phyloP scores from a whole-genome alignment of 2,113 vertebrate genomes.

The Alectura lathami region DNA sequence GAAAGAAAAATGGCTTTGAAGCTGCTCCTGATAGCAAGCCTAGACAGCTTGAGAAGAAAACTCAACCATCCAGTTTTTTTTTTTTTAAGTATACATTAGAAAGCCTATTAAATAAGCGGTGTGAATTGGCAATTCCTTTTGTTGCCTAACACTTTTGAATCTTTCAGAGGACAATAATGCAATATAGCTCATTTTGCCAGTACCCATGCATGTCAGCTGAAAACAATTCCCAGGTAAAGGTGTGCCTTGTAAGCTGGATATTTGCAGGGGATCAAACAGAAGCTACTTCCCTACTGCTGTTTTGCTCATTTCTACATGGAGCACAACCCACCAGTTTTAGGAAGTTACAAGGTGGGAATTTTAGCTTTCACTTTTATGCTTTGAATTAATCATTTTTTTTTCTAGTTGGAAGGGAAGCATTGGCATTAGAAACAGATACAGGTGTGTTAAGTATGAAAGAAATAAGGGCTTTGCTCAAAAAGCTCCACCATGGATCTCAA shows the following conservation, averaged over 20 bases:
- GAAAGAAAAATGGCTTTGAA: slow-evolving; percentile 71
- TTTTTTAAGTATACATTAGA: slow-evolving; percentile 8
- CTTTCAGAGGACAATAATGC: slow-evolving; percentile 18
- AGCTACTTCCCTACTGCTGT: background rate
- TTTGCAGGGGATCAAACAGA: background rate
- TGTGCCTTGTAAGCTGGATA: background rate
- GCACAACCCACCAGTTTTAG: background rate
- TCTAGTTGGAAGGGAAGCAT: background rate
- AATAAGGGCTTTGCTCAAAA: background rate
- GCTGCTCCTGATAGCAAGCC: slow-evolving; percentile 26
- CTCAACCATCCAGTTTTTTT: background rate
- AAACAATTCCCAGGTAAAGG: slow-evolving; percentile 1
- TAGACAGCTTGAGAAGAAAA: slow-evolving; percentile 32
- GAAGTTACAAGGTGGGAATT: background rate
- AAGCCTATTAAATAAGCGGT: slow-evolving; percentile 25
- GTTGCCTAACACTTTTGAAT: slow-evolving; percentile 53
- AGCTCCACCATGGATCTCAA: background rate
- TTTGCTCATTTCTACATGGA: background rate
- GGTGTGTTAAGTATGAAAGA: background rate
- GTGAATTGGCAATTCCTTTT: slow-evolving; percentile 33
- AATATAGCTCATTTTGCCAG: background rate
- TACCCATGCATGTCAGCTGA: background rate
- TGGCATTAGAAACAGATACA: background rate
- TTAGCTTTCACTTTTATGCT: background rate
- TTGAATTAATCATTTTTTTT: background rate